These are phyloP conservation scores for Apoderus coryli DNA, from an alignment of 2,888 invertebrate species.

Conservation along the genomic window DNA sequence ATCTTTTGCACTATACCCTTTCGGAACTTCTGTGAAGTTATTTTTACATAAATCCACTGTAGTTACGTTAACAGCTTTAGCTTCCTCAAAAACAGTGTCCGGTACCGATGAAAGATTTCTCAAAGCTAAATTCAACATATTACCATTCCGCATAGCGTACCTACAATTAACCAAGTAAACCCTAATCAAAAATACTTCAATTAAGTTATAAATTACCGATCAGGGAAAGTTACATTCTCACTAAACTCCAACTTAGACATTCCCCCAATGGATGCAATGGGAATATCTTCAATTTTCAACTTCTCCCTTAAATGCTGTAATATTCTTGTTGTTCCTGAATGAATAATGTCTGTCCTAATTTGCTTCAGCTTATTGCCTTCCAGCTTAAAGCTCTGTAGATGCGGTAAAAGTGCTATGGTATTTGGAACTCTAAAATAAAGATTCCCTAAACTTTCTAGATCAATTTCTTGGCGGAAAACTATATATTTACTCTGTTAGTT, in stretches of 20 bases:
- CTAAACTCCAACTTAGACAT: constrained; percentile 1
- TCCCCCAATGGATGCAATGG: too few relatives aligned
- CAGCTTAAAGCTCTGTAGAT: constrained; percentile 66
- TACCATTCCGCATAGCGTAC: constrained; percentile 41
- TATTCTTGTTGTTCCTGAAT: constrained; percentile 70
- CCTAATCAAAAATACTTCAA: too few relatives aligned
- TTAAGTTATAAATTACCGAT: constrained; percentile 21
- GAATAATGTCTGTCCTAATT: constrained; percentile 68
- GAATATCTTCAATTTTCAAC: constrained; percentile 26
- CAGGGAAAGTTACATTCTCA: constrained; percentile 21
- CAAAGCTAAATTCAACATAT: constrained; percentile 43
- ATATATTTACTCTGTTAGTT: constrained; percentile 30
- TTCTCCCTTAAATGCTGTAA: constrained; percentile 62
- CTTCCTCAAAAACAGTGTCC: constrained; percentile 53
- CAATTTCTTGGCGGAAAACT: constrained; percentile 1
- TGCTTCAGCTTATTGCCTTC: constrained; percentile 77
- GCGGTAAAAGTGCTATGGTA: constrained; percentile 45
- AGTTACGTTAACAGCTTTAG: constrained; percentile 54
- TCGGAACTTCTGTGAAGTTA: constrained; percentile 50
- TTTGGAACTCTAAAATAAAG: not conserved
- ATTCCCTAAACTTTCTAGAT: not conserved
- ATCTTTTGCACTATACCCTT: constrained; percentile 41
- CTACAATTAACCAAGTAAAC: too few relatives aligned
- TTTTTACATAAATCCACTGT: constrained; percentile 75
- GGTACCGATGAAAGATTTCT: constrained; percentile 53